Conservation (phyloP, 2,888 invertebrate genomes). For the Melipona bicolor region DNA sequence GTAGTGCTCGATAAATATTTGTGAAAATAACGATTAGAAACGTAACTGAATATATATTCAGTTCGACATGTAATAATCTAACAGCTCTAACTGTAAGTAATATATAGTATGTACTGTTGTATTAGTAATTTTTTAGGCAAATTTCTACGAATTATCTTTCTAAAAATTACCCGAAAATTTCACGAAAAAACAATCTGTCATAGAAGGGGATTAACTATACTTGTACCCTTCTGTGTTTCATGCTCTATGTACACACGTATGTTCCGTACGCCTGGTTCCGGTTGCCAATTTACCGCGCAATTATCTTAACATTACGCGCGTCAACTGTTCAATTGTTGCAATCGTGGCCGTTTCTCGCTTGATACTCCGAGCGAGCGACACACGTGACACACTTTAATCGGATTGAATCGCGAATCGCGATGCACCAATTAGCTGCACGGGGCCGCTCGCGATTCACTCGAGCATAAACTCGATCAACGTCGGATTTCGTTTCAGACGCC, state of each 20-base stretch:
- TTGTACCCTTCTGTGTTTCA: neutral
- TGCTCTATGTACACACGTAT: neutral
- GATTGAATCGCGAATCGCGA: constrained; percentile 33
- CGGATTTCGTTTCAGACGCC: neutral
- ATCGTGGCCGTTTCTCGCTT: constrained; percentile 9
- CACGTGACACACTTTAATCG: constrained; percentile 39
- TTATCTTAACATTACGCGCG: constrained; percentile 23
- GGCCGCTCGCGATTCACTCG: neutral
- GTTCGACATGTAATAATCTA: no score
- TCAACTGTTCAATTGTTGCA: constrained; percentile 37
- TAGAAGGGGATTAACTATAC: no score
- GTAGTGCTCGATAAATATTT: neutral
- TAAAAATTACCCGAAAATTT: no score
- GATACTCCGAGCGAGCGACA: neutral
- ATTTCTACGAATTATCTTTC: no score
- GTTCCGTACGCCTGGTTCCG: neutral
- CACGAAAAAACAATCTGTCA: no score
- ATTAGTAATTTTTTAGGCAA: no score
- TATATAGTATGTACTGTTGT: no score
- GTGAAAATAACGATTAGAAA: neutral
- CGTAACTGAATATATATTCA: neutral
- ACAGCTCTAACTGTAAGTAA: no score
- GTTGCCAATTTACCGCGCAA: constrained; percentile 3
- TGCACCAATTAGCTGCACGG: constrained; percentile 41
- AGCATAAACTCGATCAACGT: constrained; percentile 42